Conservation (phyloP, 2,888 invertebrate species). For the Amphipoea oculea region DNA sequence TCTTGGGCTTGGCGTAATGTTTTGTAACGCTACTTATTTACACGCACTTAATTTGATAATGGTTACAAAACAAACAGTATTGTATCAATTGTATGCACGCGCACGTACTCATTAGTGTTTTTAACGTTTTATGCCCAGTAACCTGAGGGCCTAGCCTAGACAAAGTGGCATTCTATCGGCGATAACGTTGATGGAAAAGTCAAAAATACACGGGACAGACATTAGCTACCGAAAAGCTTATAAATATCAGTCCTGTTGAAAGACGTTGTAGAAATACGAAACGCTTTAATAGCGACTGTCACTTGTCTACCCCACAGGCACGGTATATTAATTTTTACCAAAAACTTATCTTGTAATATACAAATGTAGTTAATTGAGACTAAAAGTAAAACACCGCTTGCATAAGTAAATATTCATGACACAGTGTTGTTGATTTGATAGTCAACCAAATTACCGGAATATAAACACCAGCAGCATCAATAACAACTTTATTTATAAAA, state of each 20-base stretch:
- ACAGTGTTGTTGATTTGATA: not conserved
- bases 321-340: not conserved
- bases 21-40: conserved; percentile 39
- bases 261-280: not conserved
- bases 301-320: not conserved
- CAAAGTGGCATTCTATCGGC: not conserved
- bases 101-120: conserved; percentile 3
- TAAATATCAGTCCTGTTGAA: not conserved
- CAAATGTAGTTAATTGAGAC: not conserved
- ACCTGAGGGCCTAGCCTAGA: not conserved
- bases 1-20: conserved; percentile 21
- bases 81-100: not conserved
- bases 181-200: not conserved
- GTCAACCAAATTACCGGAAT: not conserved
- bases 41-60: not conserved
- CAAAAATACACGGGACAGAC: not conserved
- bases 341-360: not conserved
- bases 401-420: not conserved
- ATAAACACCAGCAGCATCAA: not conserved
- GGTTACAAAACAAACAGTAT: conserved; percentile 10
- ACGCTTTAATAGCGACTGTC: not conserved
- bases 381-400: not conserved
- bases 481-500: conserved; percentile 32
- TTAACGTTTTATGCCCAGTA: not conserved
- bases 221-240: not conserved